phyloP scores from a whole-genome alignment of 2,888 invertebrate species.

The Macrophya alboannulata region DNA sequence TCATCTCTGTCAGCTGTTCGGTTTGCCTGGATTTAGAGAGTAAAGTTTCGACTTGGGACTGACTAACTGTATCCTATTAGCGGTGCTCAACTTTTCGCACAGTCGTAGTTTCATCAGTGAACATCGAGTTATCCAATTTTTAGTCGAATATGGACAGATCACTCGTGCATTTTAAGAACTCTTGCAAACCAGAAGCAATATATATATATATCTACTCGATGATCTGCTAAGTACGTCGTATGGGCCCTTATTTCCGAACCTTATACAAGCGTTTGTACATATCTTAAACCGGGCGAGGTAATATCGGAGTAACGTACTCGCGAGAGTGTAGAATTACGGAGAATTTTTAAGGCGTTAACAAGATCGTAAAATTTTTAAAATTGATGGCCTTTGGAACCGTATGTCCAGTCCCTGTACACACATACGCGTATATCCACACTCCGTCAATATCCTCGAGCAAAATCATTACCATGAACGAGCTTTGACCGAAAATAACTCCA shows the following conservation, averaged over 20 bases:
- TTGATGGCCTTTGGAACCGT: background rate
- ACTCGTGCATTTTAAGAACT: background rate
- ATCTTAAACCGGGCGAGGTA: too few relatives aligned
- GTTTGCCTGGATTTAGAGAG: constrained; percentile 2
- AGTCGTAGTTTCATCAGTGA: background rate
- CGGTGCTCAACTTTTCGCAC: constrained; percentile 46
- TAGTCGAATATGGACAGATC: background rate
- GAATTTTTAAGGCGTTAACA: background rate
- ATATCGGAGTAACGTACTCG: background rate
- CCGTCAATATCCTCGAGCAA: constrained; percentile 24
- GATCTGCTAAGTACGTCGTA: too few relatives aligned
- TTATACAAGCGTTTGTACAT: too few relatives aligned
- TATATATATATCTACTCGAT: too few relatives aligned
- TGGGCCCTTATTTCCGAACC: too few relatives aligned
- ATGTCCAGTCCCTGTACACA: background rate
- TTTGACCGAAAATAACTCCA: background rate
- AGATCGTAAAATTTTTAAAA: background rate
- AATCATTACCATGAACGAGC: constrained; percentile 4
- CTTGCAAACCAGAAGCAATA: too few relatives aligned
- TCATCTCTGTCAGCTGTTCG: constrained; percentile 38
- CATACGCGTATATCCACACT: background rate
- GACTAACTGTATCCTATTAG: constrained; percentile 51
- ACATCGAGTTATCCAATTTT: background rate
- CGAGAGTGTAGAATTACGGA: background rate
- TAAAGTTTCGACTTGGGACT: constrained; percentile 46